Evolutionary conservation across 2,113 vertebrate species (phyloP).

Genomic region (Glaucidium brasilianum): DNA sequence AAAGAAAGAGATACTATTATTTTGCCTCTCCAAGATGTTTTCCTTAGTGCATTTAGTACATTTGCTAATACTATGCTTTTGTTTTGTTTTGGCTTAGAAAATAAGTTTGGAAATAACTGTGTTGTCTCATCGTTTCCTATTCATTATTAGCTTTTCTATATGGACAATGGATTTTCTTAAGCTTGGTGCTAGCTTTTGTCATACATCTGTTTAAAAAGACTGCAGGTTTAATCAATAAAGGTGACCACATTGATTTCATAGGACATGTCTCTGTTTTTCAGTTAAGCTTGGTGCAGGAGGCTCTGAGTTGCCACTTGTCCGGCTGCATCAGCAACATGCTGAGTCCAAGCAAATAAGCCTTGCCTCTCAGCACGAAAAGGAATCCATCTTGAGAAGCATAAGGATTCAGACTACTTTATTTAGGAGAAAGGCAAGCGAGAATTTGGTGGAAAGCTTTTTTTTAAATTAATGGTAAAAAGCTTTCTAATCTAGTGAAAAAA

Average conservation of each 20-base stretch:
- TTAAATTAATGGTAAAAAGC: background rate
- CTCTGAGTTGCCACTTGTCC: background rate
- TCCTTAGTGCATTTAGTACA: background rate
- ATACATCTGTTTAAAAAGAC: background rate
- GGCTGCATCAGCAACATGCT: background rate
- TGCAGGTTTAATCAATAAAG: background rate
- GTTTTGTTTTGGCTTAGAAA: background rate
- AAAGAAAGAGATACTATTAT: background rate
- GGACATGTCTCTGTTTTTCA: background rate
- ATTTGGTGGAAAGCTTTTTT: background rate
- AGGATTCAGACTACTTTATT: background rate
- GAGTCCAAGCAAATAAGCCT: background rate
- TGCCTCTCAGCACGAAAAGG: background rate
- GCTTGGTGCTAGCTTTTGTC: background rate
- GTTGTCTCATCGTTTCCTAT: accelerated
- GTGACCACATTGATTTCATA: background rate
- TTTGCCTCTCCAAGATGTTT: background rate
- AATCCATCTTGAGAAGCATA: background rate
- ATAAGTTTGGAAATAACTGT: background rate
- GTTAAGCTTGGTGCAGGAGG: background rate
- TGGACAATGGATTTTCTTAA: background rate
- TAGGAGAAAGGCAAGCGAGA: background rate
- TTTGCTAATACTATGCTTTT: background rate
- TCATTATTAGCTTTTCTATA: background rate
- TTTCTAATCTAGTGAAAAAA: background rate